These are phyloP conservation scores for Antitype chi DNA, from an alignment of 2,888 invertebrate genomes.

Conservation along the genomic window DNA sequence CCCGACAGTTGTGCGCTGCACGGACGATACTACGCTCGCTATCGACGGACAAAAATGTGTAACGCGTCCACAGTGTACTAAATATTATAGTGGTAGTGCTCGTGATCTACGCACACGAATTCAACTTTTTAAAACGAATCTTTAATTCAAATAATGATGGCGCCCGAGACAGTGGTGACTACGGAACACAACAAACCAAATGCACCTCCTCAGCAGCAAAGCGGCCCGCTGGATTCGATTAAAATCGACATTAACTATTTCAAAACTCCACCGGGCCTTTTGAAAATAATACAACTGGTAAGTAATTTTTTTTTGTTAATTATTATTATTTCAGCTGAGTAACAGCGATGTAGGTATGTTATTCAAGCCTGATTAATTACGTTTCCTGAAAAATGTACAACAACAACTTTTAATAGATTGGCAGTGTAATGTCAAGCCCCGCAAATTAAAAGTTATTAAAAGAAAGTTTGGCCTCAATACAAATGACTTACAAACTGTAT, in stretches of 20 bases:
- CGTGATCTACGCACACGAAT: constrained; percentile 72
- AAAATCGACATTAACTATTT: constrained; percentile 95
- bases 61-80: constrained; percentile 82
- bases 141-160: constrained; percentile 90
- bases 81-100: constrained; percentile 81
- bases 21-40: constrained; percentile 83
- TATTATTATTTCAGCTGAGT: constrained; percentile 6
- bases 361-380: not conserved
- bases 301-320: constrained; percentile 77
- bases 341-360: not conserved
- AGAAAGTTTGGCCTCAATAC: constrained; percentile 13
- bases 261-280: constrained; percentile 94
- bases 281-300: constrained; percentile 96
- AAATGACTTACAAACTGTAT: not conserved
- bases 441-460: constrained; percentile 7
- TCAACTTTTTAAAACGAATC: constrained; percentile 65
- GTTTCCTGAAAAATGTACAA: not conserved
- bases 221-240: constrained; percentile 92
- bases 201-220: constrained; percentile 88
- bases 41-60: constrained; percentile 80
- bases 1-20: constrained; percentile 84
- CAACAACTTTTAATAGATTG: not conserved
- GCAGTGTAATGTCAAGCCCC: not conserved
- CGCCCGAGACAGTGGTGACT: constrained; percentile 96
- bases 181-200: constrained; percentile 92